Evolutionary conservation across 2,797 vertebrate genomes (phyloP).

Genomic region (Synaphobranchus kaupii): DNA sequence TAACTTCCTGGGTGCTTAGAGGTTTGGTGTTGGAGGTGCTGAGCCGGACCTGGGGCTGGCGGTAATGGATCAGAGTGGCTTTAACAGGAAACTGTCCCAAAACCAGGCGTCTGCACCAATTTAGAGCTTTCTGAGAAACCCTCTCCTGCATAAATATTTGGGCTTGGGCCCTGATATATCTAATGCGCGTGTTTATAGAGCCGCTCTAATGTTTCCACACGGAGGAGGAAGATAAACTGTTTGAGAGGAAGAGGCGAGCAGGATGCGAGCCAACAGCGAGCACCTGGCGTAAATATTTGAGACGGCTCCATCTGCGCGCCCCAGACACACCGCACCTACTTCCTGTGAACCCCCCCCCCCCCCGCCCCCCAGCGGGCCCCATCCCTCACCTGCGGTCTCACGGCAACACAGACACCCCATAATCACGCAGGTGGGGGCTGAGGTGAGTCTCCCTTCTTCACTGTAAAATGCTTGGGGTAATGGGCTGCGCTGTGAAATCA

Average conservation of each 20-base stretch:
- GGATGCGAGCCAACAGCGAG: background rate
- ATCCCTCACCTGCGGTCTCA: background rate
- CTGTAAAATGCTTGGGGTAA: too few relatives aligned
- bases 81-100: slow-evolving; percentile 17
- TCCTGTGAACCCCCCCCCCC: background rate
- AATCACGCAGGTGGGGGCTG: background rate
- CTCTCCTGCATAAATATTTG: slow-evolving; percentile 17
- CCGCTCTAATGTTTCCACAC: background rate
- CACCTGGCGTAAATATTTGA: slow-evolving; percentile 21
- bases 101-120: background rate
- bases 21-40: background rate
- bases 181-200: slow-evolving; percentile 2
- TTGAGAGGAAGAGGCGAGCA: background rate
- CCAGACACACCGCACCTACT: background rate
- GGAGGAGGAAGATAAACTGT: background rate
- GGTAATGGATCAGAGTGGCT: background rate
- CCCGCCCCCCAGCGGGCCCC: background rate
- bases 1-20: background rate
- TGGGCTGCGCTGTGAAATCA: background rate
- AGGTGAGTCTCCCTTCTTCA: too few relatives aligned
- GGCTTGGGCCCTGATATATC: slow-evolving; percentile 1
- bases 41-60: background rate
- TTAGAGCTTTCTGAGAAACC: background rate
- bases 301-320: background rate
- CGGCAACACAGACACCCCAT: background rate